These are phyloP conservation scores for Allophyes oxyacanthae DNA, from an alignment of 2,888 invertebrate genomes.

Conservation along the genomic window DNA sequence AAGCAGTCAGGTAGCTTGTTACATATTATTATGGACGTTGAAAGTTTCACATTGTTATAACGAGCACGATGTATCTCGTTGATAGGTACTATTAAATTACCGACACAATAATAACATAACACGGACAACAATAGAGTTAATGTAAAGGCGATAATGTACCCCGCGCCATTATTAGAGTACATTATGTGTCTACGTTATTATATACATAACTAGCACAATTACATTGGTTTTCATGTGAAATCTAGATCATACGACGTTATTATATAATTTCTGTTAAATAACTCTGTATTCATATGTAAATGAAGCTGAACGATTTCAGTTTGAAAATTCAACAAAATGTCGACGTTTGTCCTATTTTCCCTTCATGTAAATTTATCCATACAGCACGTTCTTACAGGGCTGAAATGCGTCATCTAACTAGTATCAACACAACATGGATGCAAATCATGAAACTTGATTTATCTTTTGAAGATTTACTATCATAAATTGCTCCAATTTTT, in stretches of 20 bases:
- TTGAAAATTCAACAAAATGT: conserved; percentile 22
- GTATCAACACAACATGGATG: no score
- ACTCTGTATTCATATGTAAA: conserved; percentile 43
- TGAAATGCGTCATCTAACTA: conserved; percentile 1
- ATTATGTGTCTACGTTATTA: conserved; percentile 23
- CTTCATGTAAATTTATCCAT: conserved; percentile 11
- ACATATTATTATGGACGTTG: conserved; percentile 7
- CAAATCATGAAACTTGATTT: no score
- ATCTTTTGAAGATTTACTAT: no score
- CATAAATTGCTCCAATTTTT: no score
- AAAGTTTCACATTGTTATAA: conserved; percentile 21
- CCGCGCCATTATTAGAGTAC: conserved; percentile 34
- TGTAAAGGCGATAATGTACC: conserved; percentile 36
- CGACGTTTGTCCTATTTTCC: conserved; percentile 10
- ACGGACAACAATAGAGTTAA: conserved; percentile 42
- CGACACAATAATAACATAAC: conserved; percentile 33
- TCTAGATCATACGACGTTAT: conserved; percentile 32
- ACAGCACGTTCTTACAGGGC: conserved; percentile 2
- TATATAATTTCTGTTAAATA: conserved; percentile 23
- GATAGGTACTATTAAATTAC: conserved; percentile 32
- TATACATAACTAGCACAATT: conserved; percentile 21
- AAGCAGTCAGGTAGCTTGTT: not conserved
- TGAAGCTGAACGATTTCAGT: conserved; percentile 20
- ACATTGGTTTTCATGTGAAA: conserved; percentile 27
- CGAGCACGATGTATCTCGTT: conserved; percentile 18